phyloP scores from a whole-genome alignment of 2,888 invertebrate species.

The Idaea aversata region DNA sequence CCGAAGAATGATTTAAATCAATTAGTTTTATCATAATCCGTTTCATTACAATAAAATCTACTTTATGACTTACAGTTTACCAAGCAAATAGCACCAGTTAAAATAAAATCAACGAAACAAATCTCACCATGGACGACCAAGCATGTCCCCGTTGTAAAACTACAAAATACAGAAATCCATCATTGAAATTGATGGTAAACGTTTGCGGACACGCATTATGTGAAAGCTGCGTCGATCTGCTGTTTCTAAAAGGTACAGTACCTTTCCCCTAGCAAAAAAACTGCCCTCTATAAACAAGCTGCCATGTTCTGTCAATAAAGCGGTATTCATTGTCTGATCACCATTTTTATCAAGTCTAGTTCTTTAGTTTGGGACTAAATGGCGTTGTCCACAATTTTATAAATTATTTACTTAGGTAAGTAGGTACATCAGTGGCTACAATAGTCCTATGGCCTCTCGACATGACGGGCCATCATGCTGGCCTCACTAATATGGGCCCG shows the following conservation, averaged over 20 bases:
- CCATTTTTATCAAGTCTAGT: no score
- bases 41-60: not conserved
- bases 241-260: constrained; percentile 93
- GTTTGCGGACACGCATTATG: constrained; percentile 98
- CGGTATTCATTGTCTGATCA: no score
- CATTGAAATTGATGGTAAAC: constrained; percentile 98
- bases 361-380: no score
- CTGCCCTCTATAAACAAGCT: no score
- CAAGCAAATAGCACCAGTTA: not conserved
- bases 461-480: no score
- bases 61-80: not conserved
- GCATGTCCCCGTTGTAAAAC: constrained; percentile 98
- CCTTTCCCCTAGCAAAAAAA: not conserved
- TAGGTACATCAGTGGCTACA: no score
- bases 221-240: constrained; percentile 97
- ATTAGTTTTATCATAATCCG: not conserved
- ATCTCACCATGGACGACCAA: constrained; percentile 85
- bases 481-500: no score
- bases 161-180: constrained; percentile 97
- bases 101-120: not conserved
- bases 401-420: no score
- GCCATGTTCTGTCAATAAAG: no score
- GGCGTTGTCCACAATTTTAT: no score
- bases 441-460: no score
- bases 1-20: no score